phyloP scores from a whole-genome alignment of 2,113 vertebrate species.

The Martes martes region DNA sequence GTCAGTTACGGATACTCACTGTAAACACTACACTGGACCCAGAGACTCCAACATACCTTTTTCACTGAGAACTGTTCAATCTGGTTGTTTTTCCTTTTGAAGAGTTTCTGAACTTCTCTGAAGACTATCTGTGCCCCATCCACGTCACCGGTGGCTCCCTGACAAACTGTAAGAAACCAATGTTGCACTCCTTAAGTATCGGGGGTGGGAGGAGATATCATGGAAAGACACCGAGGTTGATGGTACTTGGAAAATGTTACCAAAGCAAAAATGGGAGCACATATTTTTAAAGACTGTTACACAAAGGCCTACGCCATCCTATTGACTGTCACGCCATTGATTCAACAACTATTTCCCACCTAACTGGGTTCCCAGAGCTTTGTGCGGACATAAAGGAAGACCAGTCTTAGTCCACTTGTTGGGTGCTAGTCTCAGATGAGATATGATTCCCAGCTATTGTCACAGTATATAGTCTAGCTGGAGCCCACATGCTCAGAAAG shows the following conservation, averaged over 20 bases:
- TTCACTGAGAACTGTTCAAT: conserved; percentile 98
- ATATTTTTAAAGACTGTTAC: not conserved
- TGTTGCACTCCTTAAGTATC: not conserved
- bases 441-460: not conserved
- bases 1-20: rapidly evolving
- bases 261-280: not conserved
- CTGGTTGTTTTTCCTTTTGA: conserved; percentile 99
- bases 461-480: not conserved
- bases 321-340: rapidly evolving
- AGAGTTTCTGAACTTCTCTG: conserved; percentile 97
- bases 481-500: not conserved
- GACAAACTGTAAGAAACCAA: conserved; percentile 88
- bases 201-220: too few species aligned
- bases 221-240: not conserved
- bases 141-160: conserved; percentile 94
- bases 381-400: not conserved
- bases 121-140: conserved; percentile 91
- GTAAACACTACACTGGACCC: not conserved
- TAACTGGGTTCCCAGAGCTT: not conserved
- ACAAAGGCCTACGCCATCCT: not conserved
- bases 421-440: not conserved
- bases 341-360: not conserved
- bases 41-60: conserved; percentile 84
- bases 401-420: not conserved
- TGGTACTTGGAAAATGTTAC: not conserved